phyloP scores from a whole-genome alignment of 2,888 invertebrate species.

The Neelides folsomi region DNA sequence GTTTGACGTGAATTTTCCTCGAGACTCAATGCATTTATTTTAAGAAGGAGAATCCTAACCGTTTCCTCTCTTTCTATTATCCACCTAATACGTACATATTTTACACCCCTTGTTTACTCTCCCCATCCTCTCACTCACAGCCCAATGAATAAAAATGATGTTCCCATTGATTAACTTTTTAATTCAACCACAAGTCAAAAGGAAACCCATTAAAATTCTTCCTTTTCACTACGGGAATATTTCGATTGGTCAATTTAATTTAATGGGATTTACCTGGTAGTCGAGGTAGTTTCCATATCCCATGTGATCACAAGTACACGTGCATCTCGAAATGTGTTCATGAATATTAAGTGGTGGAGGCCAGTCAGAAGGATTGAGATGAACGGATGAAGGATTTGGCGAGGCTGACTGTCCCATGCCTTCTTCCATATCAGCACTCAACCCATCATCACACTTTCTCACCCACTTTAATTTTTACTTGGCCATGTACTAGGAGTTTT shows the following conservation, averaged over 20 bases:
- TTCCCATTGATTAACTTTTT: too few species aligned
- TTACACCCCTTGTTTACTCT: too few species aligned
- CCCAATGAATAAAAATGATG: too few species aligned
- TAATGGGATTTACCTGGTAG: slow-evolving; percentile 46
- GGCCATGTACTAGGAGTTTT: too few species aligned
- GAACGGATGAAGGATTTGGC: slow-evolving; percentile 22
- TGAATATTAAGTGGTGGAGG: slow-evolving; percentile 53
- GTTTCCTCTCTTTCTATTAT: too few species aligned
- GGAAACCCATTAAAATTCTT: not conserved
- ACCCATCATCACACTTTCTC: slow-evolving; percentile 22
- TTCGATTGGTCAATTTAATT: not conserved
- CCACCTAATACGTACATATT: too few species aligned
- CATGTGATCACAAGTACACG: slow-evolving; percentile 85
- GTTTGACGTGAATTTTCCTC: too few species aligned
- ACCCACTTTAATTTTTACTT: too few species aligned
- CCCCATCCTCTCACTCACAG: too few species aligned
- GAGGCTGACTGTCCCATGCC: slow-evolving; percentile 33
- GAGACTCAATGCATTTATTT: too few species aligned
- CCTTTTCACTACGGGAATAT: not conserved
- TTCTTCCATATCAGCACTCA: slow-evolving; percentile 33
- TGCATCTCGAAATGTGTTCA: slow-evolving; percentile 75
- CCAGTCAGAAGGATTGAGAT: slow-evolving; percentile 25
- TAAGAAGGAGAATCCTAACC: too few species aligned
- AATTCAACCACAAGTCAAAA: too few species aligned
- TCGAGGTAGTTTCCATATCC: slow-evolving; percentile 85